Conservation (phyloP, 2,113 vertebrate genomes). For the Atlantisia rogersi region DNA sequence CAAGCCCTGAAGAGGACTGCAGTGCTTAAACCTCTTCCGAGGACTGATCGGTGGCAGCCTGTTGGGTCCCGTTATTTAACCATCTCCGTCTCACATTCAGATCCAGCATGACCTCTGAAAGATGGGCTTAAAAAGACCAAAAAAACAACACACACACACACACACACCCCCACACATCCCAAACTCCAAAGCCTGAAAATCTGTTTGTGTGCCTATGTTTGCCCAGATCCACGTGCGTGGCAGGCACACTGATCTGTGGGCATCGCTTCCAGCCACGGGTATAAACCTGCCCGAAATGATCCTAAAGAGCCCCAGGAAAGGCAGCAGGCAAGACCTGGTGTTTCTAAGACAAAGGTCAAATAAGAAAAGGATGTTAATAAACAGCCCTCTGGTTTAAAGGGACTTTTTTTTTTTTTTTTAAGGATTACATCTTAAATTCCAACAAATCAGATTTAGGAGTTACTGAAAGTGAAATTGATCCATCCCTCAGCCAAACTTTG, state of each 20-base stretch:
- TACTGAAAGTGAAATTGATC: constrained; percentile 89
- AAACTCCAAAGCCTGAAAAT: background rate
- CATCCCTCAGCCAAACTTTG: constrained; percentile 85
- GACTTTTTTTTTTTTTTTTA: constrained; percentile 59
- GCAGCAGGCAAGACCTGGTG: background rate
- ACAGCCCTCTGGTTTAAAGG: constrained; percentile 77
- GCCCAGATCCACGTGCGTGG: background rate
- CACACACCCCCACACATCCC: too few species aligned
- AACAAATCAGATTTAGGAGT: constrained; percentile 88
- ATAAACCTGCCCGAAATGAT: background rate
- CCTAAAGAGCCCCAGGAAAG: background rate
- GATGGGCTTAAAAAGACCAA: background rate
- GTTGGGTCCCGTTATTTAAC: constrained; percentile 15
- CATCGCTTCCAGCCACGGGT: rapidly evolving
- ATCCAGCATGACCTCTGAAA: background rate
- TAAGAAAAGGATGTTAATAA: constrained; percentile 78
- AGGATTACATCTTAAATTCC: constrained; percentile 90
- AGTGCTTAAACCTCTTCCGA: background rate
- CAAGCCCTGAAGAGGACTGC: background rate
- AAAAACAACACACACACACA: background rate
- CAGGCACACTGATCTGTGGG: rapidly evolving
- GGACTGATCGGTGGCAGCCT: background rate
- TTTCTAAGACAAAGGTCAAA: constrained; percentile 81
- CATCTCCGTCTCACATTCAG: background rate
- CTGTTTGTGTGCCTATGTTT: background rate